Percentiles rank a stretch among this genome's conserved stretches.
These are phyloP conservation scores for Crambe crambe DNA, from an alignment of 37 sponge, comb jelly and placozoan genomes.

Conservation along the genomic window DNA sequence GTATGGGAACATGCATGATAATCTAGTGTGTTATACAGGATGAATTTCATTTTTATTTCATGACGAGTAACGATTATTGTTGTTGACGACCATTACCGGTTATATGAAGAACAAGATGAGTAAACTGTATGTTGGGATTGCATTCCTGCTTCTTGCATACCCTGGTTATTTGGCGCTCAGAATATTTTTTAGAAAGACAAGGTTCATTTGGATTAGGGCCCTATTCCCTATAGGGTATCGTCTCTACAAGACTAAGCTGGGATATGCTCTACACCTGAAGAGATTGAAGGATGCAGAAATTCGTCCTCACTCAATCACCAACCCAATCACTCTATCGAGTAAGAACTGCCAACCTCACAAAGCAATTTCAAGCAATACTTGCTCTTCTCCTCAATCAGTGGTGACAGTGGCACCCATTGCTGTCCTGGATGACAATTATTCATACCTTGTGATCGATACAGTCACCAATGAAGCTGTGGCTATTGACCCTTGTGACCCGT, in stretches of 20 bases:
- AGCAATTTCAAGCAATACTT: not conserved
- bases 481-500: constrained; percentile 65
- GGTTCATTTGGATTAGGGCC: constrained; percentile 14
- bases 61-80: no score
- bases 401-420: constrained; percentile 58
- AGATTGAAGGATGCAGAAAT: constrained; percentile 15
- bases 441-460: constrained; percentile 70
- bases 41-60: no score
- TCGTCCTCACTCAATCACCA: constrained; percentile 37
- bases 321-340: constrained; percentile 26
- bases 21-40: no score
- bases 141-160: not conserved
- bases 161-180: not conserved
- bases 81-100: no score
- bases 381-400: constrained; percentile 8
- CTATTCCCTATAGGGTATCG: constrained; percentile 59
- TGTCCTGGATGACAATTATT: constrained; percentile 62
- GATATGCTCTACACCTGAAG: constrained; percentile 42
- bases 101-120: no score
- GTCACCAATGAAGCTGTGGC: constrained; percentile 46
- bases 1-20: no score
- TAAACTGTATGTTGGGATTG: not conserved
- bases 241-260: constrained; percentile 52
- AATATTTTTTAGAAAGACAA: constrained; percentile 20
- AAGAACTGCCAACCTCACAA: not conserved